Base-by-base conservation (phyloP, 2,888 invertebrate genomes). In the Leptopilina myrica region DNA sequence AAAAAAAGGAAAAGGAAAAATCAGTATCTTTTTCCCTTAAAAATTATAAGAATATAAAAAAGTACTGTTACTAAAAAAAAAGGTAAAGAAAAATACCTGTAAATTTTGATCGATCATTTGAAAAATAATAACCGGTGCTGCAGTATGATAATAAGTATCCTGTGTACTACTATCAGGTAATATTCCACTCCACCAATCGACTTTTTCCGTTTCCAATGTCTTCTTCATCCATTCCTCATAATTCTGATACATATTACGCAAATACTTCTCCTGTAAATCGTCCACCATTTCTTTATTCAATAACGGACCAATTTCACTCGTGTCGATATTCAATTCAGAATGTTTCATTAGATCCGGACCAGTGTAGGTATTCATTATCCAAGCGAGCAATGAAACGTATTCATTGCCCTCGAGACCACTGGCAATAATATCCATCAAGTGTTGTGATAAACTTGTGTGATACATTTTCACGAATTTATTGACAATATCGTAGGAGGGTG, bases 61-160 rank as follows among this genome's bases (percentile, higher is more conserved):
- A 33, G 33, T 33, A 33, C 33, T 33, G 5, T 5, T 33, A 33
- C 3, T 33, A 33, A 1, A 33, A 33, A 4, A 33, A 4, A 33
- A 33, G 33, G 2, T 33, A 33, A 46, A 66, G 3, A 33, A 7
- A 20, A 56, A 5, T 69, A 82, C 83, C 90, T 97, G 96, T 81
- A 99, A 93, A 93, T 98, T 98, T 93, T 99, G 99, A 92, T 98
- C 98, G 82, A 99, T 97, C 99, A 99, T 99, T 92, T 99, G 97
- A 92, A 98, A 99, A 83, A 99, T 97, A 80, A 99, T 98, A 82
- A 98, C 96, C 5, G 99, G 99, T 62, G 98, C 96, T 77, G 97
- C 96, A 2, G 99, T 98, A 90, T 98, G 96, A 92, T 95, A 98
- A 89, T 96, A 97, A 84, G 96, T 95, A 87, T 96, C 95, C 84